A percentile compares a stretch with the other conserved stretches of the same genome.
phyloP scores from a whole-genome alignment of 1,140 invertebrate genomes.

The Apis cerana region DNA sequence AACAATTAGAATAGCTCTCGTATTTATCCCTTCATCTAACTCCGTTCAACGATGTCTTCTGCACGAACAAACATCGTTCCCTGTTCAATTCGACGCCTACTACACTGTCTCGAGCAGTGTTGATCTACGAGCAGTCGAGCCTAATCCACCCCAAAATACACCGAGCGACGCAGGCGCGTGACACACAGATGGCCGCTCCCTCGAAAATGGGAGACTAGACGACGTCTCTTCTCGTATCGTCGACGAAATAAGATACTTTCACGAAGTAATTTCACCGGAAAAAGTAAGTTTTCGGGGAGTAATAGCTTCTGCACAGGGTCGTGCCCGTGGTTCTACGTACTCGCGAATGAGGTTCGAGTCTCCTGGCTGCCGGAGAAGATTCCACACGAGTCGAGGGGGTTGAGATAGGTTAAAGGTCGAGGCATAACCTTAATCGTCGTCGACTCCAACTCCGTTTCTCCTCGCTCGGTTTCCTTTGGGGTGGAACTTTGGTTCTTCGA shows the following conservation, averaged over 20 bases:
- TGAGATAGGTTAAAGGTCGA: constrained; percentile 57
- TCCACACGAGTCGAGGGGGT: constrained; percentile 29
- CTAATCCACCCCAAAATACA: constrained; percentile 23
- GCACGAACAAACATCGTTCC: background rate
- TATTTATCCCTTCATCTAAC: background rate
- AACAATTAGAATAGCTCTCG: background rate
- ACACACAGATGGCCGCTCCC: background rate
- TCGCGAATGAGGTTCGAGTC: constrained; percentile 10
- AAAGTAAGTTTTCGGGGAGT: constrained; percentile 70
- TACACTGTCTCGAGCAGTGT: background rate
- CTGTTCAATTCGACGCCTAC: background rate
- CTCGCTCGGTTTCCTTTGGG: background rate
- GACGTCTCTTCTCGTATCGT: constrained; percentile 20
- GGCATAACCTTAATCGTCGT: constrained; percentile 64
- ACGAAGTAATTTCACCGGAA: constrained; percentile 67
- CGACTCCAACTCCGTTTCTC: background rate
- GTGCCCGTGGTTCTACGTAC: background rate
- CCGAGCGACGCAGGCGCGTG: constrained; percentile 4
- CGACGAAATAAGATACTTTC: constrained; percentile 70
- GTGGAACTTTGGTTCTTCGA: background rate
- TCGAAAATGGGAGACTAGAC: constrained; percentile 25
- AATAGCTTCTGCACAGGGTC: constrained; percentile 62
- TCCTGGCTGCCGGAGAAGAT: constrained; percentile 52
- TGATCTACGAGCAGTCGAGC: constrained; percentile 9
- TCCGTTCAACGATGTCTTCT: background rate